phyloP scores from a whole-genome alignment of 1,140 invertebrate genomes.

The Drosophila cardini region DNA sequence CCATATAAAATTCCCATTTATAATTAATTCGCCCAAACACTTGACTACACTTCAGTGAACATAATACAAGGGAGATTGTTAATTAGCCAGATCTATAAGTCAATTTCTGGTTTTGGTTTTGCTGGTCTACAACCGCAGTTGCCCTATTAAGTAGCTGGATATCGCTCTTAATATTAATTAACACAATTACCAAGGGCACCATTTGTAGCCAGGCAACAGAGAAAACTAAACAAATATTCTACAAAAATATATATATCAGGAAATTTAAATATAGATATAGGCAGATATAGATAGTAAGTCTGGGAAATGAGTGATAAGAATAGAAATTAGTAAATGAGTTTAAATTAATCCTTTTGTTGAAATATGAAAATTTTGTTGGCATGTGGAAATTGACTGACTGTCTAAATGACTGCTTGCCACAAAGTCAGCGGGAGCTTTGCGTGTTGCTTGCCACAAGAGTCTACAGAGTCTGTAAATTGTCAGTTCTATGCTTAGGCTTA shows the following conservation, averaged over 20 bases:
- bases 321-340: slow-evolving; percentile 16
- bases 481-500: slow-evolving; percentile 37
- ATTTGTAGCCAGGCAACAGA: slow-evolving; percentile 55
- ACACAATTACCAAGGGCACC: slow-evolving; percentile 49
- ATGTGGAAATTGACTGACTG: slow-evolving; percentile 50
- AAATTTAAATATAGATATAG: slow-evolving; percentile 69
- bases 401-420: slow-evolving; percentile 51
- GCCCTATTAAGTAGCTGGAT: background rate
- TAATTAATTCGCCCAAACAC: background rate
- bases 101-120: background rate
- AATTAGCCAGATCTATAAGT: slow-evolving; percentile 6
- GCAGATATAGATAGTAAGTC: slow-evolving; percentile 24
- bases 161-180: slow-evolving; percentile 64
- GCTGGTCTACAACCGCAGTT: slow-evolving; percentile 7
- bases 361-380: slow-evolving; percentile 36
- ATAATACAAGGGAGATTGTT: background rate
- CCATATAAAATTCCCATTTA: too few relatives aligned
- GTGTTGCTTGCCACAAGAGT: slow-evolving; percentile 17
- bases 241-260: slow-evolving; percentile 43
- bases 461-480: slow-evolving; percentile 68
- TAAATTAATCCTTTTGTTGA: slow-evolving; percentile 69
- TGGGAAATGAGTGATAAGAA: background rate
- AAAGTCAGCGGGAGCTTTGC: slow-evolving; percentile 52
- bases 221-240: slow-evolving; percentile 39
- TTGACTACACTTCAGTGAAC: background rate